Percentiles rank a stretch among this genome's conserved stretches.
phyloP scores from a whole-genome alignment of 2,888 invertebrate genomes.

The Chrysolina oricalcia region DNA sequence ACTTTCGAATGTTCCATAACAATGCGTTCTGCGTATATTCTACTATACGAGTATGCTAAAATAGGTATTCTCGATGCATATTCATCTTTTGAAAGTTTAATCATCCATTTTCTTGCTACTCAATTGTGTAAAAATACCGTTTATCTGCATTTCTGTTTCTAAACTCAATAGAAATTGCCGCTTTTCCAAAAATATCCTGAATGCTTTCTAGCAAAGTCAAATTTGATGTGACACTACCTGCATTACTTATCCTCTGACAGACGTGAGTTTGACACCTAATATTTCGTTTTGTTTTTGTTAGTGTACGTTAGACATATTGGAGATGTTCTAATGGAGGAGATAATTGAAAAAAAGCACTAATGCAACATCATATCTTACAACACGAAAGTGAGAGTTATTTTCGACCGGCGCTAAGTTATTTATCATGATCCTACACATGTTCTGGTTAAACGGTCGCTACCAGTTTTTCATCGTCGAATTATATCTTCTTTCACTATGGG shows the following conservation, averaged over 20 bases:
- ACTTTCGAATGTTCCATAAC: too few species aligned
- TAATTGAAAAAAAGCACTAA: constrained; percentile 36
- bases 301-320: constrained; percentile 20
- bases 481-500: constrained; percentile 20
- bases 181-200: background rate
- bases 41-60: too few species aligned
- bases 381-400: constrained; percentile 39
- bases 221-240: constrained; percentile 20
- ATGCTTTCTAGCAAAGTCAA: constrained; percentile 5
- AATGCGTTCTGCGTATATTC: too few species aligned
- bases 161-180: background rate
- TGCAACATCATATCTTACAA: constrained; percentile 25
- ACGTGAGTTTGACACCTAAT: constrained; percentile 46
- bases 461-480: constrained; percentile 25
- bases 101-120: too few species aligned
- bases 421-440: constrained; percentile 56
- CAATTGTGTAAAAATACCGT: background rate
- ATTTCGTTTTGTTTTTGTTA: constrained; percentile 40
- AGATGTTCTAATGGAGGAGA: constrained; percentile 31
- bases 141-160: too few species aligned
- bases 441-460: constrained; percentile 49
- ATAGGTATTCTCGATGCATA: too few species aligned
- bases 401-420: constrained; percentile 59
- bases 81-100: too few species aligned
- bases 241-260: constrained; percentile 44